Evolutionary conservation across 1,140 invertebrate species (phyloP).

Genomic region (Planococcus citri): DNA sequence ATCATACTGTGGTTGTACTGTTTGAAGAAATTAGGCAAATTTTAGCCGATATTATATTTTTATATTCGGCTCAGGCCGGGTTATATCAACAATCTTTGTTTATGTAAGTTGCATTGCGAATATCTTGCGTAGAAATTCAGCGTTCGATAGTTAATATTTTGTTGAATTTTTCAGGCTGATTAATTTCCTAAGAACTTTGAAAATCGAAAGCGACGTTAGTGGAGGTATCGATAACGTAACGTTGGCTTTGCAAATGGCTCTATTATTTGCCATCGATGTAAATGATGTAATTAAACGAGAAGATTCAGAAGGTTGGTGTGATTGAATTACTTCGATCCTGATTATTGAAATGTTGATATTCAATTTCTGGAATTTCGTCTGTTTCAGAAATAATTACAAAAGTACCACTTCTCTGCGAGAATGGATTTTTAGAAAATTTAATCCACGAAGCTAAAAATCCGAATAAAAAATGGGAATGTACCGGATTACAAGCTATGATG

Average conservation of each 20-base stretch:
- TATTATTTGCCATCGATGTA: constrained; percentile 73
- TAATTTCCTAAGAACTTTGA: constrained; percentile 34
- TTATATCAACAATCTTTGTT: constrained; percentile 48
- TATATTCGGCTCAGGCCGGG: constrained; percentile 72
- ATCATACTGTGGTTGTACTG: constrained; percentile 64
- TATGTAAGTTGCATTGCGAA: constrained; percentile 30
- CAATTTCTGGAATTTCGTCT: constrained; percentile 21
- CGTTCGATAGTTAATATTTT: neutral
- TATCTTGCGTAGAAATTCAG: neutral
- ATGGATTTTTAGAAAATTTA: constrained; percentile 44
- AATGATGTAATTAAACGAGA: constrained; percentile 55
- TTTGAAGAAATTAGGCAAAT: constrained; percentile 63
- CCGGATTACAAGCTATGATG: constrained; percentile 55
- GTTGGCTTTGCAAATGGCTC: constrained; percentile 62
- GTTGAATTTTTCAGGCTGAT: constrained; percentile 33
- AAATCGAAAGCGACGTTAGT: constrained; percentile 35
- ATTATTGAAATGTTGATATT: constrained; percentile 12
- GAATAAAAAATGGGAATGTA: constrained; percentile 43
- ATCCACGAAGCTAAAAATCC: constrained; percentile 43
- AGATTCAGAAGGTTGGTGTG: constrained; percentile 40
- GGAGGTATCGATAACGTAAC: constrained; percentile 59
- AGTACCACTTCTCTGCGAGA: constrained; percentile 58
- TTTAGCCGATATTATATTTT: constrained; percentile 73
- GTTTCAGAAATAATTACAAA: constrained; percentile 48
- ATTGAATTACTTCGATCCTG: neutral